Conservation (phyloP, 2,113 vertebrate genomes). For the Condylura cristata region DNA sequence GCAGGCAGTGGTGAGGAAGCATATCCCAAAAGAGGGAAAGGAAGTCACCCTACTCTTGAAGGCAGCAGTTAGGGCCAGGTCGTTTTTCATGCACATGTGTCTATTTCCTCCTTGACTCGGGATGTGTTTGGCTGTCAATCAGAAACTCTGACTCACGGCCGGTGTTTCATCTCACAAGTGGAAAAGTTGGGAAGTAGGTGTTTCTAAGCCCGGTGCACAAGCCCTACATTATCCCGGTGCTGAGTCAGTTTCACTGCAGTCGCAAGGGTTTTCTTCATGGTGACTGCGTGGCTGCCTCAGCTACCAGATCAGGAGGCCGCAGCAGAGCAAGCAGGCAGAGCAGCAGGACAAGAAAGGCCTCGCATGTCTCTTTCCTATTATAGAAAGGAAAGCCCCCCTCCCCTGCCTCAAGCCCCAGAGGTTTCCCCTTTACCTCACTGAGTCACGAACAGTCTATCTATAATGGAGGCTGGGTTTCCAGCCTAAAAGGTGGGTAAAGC, state of each 20-base stretch:
- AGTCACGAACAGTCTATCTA: neutral
- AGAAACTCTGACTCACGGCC: neutral
- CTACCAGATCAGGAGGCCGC: neutral
- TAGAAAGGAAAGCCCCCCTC: neutral
- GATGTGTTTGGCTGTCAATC: neutral
- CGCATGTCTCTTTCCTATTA: fast-evolving
- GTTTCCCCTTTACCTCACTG: neutral
- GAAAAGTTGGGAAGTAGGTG: neutral
- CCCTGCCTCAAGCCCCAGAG: neutral
- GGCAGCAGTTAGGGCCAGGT: neutral
- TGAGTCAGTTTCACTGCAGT: neutral
- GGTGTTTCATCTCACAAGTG: neutral
- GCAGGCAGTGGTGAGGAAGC: neutral
- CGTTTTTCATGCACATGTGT: fast-evolving
- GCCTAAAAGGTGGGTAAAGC: neutral
- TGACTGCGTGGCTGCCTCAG: neutral
- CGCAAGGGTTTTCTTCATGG: neutral
- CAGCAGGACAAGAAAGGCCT: neutral
- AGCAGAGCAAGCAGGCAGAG: neutral
- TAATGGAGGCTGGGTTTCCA: neutral
- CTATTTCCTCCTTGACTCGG: neutral
- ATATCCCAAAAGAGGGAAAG: neutral
- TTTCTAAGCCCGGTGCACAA: neutral
- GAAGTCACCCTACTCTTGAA: neutral
- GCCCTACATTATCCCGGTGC: neutral